Evolutionary conservation across 2,888 invertebrate species (phyloP), one percentile per base, ranked within the genome.

Genomic region (Acrocyrtus sp.): DNA sequence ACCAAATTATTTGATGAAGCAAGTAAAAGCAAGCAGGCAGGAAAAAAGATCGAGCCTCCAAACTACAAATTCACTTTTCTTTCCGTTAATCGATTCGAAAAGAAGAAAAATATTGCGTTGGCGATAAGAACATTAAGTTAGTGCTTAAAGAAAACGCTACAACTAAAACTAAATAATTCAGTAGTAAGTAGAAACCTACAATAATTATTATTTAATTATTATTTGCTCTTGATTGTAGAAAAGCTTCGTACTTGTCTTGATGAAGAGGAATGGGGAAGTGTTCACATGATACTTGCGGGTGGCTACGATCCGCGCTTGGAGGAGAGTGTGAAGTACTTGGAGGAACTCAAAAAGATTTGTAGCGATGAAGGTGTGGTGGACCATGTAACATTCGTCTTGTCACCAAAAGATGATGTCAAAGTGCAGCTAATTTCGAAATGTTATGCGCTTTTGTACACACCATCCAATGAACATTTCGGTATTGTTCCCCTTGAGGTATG

Each of bases 381-480:
- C 24, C 91, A 92, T 84, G 88, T 97, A 0, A 90, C 91, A 60
- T 92, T 98, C 82, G 85, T 97, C 70, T 91, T 92, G 80, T 98
- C 98, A 0, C 94, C 96, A 0, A 90, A 90, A 56, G 97, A 98
- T 83, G 85, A 87, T 45, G 88, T 91, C 65, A 99, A 99, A 85
- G 88, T 92, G 5, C 89, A 91, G 15, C 85, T 99, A 21, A 86
- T 99, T n/a, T 86, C 88, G 39, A 86, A 89, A 67, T 91, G 93
- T 80, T 88, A 90, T 63, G 92, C 93, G 77, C 85, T 99, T 21
- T 83, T 99, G 22, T 99, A 99, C 83, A 99, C 99, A 6, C 99
- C 99, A 1, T 90, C 92, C 2, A 93, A 94, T 83, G 99, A 99
- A 84, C 99, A 99, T 86, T 99, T 99, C 87, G 99, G 99, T 4